Conservation (phyloP, 37 sponge, comb jelly and placozoan genomes). For the Spongilla lacustris region DNA sequence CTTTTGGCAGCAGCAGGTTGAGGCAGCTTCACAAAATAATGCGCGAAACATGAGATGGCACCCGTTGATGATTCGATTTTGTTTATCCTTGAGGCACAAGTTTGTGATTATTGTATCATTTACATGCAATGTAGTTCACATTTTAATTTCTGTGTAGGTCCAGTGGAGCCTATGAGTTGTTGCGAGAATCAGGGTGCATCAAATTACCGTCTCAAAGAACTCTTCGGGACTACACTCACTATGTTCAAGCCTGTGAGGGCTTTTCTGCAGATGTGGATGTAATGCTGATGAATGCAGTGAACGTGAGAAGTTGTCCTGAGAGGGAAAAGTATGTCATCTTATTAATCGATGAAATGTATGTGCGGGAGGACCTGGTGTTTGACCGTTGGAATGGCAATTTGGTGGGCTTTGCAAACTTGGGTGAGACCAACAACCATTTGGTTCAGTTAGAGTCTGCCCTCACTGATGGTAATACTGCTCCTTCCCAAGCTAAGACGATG, state of each 20-base stretch:
- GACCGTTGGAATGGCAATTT: constrained; percentile 43
- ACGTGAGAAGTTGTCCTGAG: constrained; percentile 20
- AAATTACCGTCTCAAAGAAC: constrained; percentile 32
- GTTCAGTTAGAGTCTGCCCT: constrained; percentile 6
- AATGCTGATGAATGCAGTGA: constrained; percentile 21
- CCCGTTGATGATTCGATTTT: constrained; percentile 20
- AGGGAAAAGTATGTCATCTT: constrained; percentile 35
- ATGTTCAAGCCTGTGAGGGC: neutral
- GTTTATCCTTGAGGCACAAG: constrained; percentile 4
- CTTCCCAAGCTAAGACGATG: constrained; percentile 26
- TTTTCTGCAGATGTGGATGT: constrained; percentile 11
- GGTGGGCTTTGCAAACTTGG: constrained; percentile 59
- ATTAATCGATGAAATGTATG: constrained; percentile 56
- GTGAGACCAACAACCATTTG: constrained; percentile 33
- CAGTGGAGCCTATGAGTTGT: neutral
- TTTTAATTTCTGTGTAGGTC: too few relatives aligned
- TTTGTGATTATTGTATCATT: too few relatives aligned
- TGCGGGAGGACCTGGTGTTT: constrained; percentile 53
- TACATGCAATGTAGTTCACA: too few relatives aligned
- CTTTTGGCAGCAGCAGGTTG: constrained; percentile 34
- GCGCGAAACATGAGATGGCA: constrained; percentile 19
- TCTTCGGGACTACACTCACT: constrained; percentile 28
- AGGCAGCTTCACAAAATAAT: constrained; percentile 4
- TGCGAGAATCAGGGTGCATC: constrained; percentile 20
- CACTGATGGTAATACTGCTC: neutral